Evolutionary conservation across 2,797 vertebrate species (phyloP).

Genomic region (Thripadectes ignobilis): DNA sequence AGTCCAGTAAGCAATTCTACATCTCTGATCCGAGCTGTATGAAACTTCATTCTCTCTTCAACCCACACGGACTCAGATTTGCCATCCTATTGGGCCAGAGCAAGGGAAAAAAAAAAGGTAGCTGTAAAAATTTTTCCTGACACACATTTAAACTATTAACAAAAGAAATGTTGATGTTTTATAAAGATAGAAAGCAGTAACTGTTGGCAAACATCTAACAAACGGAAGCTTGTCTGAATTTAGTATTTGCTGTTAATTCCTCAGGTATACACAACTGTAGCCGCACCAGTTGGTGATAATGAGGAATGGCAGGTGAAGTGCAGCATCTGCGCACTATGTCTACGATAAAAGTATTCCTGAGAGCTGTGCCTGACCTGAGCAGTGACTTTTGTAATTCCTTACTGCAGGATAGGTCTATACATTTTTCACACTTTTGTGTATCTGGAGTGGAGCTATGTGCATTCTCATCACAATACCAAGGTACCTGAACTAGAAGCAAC

Average conservation of each 20-base stretch:
- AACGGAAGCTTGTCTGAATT: not conserved
- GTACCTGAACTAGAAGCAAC: not conserved
- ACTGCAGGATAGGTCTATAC: not conserved
- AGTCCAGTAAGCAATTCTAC: constrained; percentile 92
- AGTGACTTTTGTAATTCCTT: not conserved
- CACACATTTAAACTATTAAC: not conserved
- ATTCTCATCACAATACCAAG: not conserved
- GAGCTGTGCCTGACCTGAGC: not conserved
- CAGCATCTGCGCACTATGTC: not conserved
- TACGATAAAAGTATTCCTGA: not conserved
- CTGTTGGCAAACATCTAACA: not conserved
- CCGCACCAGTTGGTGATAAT: not conserved
- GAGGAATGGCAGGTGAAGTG: not conserved
- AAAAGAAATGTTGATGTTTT: not conserved
- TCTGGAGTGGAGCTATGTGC: not conserved
- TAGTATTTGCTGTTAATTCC: not conserved
- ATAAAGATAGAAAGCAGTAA: not conserved
- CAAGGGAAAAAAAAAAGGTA: not conserved
- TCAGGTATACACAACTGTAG: not conserved
- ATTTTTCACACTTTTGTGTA: not conserved
- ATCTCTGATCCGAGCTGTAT: constrained; percentile 86
- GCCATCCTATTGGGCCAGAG: constrained; percentile 45
- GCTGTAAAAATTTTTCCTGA: not conserved
- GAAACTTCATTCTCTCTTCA: constrained; percentile 85
- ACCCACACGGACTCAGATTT: constrained; percentile 80